A percentile compares a stretch with the other conserved stretches of the same genome.
phyloP scores from a whole-genome alignment of 2,888 invertebrate species.

The Scaptomyza polygonia region DNA sequence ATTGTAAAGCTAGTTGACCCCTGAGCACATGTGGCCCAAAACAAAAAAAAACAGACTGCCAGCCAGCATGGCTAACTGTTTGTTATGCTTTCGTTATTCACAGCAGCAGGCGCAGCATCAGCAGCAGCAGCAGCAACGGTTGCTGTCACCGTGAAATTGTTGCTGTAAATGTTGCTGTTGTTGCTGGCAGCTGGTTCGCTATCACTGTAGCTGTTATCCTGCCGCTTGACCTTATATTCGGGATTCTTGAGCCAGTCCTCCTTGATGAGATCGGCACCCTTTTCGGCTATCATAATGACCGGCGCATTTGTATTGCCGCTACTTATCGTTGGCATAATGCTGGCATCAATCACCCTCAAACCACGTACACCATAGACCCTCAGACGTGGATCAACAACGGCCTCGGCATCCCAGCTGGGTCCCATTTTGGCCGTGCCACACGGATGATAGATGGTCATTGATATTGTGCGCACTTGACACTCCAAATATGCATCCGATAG shows the following conservation, averaged over 20 bases:
- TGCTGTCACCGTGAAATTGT: slow-evolving; percentile 29
- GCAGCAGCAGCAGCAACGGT: slow-evolving; percentile 17
- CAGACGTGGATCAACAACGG: slow-evolving; percentile 92
- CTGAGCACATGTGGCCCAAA: slow-evolving; percentile 55
- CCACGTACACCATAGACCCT: slow-evolving; percentile 91
- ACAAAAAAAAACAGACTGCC: slow-evolving; percentile 11
- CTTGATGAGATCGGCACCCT: slow-evolving; percentile 93
- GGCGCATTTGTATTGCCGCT: slow-evolving; percentile 96
- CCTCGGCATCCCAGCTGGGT: slow-evolving; percentile 89
- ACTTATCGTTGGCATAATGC: slow-evolving; percentile 57
- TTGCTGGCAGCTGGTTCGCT: slow-evolving; percentile 53
- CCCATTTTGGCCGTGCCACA: slow-evolving; percentile 96
- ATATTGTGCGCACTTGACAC: slow-evolving; percentile 93
- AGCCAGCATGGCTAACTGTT: slow-evolving; percentile 34
- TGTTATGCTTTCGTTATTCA: slow-evolving; percentile 11
- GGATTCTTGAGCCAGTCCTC: slow-evolving; percentile 89
- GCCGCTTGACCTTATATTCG: slow-evolving; percentile 76
- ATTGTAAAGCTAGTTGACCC: slow-evolving; percentile 66
- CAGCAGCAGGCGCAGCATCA: slow-evolving; percentile 10
- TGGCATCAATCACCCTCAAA: slow-evolving; percentile 82
- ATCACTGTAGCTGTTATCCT: slow-evolving; percentile 34
- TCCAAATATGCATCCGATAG: slow-evolving; percentile 93
- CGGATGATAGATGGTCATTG: slow-evolving; percentile 96
- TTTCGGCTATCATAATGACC: slow-evolving; percentile 96
- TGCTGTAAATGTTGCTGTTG: slow-evolving; percentile 11